These are phyloP conservation scores for Eupithecia inturbata DNA, from an alignment of 2,888 invertebrate genomes.

Conservation along the genomic window DNA sequence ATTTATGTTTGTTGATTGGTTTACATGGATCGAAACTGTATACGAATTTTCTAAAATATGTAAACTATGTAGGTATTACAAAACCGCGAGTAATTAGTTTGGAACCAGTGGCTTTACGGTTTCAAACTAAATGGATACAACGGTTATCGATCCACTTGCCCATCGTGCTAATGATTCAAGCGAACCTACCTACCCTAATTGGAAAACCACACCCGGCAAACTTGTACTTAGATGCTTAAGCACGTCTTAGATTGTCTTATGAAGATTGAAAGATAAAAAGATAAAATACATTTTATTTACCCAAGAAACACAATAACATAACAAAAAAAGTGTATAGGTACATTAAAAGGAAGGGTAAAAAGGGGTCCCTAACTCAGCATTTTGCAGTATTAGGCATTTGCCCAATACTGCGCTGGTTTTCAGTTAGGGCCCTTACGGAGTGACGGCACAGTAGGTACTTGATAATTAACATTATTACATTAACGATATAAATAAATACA, in stretches of 20 bases:
- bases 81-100: not conserved
- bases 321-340: too few species aligned
- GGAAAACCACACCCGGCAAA: not conserved
- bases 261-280: too few species aligned
- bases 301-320: too few species aligned
- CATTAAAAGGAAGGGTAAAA: too few species aligned
- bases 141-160: not conserved
- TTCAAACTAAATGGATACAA: not conserved
- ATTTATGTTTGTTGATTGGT: not conserved
- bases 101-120: not conserved
- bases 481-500: too few species aligned
- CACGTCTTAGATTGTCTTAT: not conserved
- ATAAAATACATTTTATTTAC: too few species aligned
- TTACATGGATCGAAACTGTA: not conserved
- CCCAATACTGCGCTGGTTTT: too few species aligned
- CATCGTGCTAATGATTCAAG: not conserved
- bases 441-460: too few species aligned
- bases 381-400: too few species aligned
- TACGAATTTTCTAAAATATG: not conserved
- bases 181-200: not conserved
- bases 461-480: too few species aligned
- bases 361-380: too few species aligned
- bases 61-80: not conserved
- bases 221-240: not conserved
- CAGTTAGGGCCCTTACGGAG: too few species aligned